Evolutionary conservation across 2,888 invertebrate species (phyloP), one percentile per base, ranked within the genome.

Genomic region (Erebia epiphron): DNA sequence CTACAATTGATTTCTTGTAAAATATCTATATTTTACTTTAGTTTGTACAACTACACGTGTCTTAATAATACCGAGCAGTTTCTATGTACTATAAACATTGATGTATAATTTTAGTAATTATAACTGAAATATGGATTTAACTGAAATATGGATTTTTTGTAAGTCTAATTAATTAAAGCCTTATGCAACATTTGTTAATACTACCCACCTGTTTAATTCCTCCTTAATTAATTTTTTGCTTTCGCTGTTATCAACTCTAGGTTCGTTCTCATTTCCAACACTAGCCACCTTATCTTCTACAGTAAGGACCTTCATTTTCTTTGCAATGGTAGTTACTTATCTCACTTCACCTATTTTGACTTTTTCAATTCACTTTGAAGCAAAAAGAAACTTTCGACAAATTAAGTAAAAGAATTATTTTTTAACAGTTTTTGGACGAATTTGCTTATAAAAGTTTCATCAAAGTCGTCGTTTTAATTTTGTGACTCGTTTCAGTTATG

Each of bases 291-390:
- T 88, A 73, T 91, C 89, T 76, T 84, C 85, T 70, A 85, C 89
- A 18, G 86, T 84, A 70, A 93, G 78, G 78, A 93, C 92, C 86
- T 93, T 93, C 92, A 93, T 93, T 75, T 79, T 75, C 46, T n/a
- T 14, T 35, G 62, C 16, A 68, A 66, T 26, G 54, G 43, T 54
- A 58, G 43, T 35, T n/a, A 52, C 3, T 56, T 70, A 64, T 60
- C 49, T 61, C 74, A 75, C 73, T 66, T 58, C 52, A 65, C 56
- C 79, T 71, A 72, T 43, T 57, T 46, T 13, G 26, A n/a, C 43
- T 41, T 56, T 21, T 41, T 9, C 1, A 58, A 57, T 43, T 18
- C 56, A 56, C 56, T 65, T 54, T 1, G n/a, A 46, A 46, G 26
- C 4, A 2, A 64, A 46, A 56, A 10, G 0, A 50, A 50, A n/a